phyloP scores from a whole-genome alignment of 1,140 invertebrate genomes.

The Brachionus plicatilis region DNA sequence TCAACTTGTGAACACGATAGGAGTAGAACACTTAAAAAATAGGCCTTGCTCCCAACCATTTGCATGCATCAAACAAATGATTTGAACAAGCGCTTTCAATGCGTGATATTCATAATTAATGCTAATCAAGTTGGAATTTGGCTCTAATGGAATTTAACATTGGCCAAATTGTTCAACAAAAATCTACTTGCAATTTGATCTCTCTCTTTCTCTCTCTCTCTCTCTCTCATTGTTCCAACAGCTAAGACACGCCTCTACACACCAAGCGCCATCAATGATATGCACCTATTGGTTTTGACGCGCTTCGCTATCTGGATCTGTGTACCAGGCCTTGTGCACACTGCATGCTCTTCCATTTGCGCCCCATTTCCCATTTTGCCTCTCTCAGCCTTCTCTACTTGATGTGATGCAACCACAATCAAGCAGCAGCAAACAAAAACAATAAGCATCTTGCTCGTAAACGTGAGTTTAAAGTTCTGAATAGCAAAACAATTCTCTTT shows the following conservation, averaged over 20 bases:
- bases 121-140: not conserved
- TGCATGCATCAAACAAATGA: not conserved
- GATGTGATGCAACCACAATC: not conserved
- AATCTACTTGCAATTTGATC: not conserved
- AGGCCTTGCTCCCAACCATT: not conserved
- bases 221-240: not conserved
- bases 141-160: not conserved
- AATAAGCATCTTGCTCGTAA: constrained; percentile 18
- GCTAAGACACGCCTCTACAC: not conserved
- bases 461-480: constrained; percentile 34
- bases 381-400: not conserved
- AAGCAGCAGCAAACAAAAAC: not conserved
- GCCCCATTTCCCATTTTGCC: not conserved
- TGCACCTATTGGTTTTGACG: not conserved
- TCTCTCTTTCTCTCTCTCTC: not conserved
- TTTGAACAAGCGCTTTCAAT: not conserved
- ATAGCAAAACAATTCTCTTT: not conserved
- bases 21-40: not conserved
- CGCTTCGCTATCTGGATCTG: not conserved
- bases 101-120: not conserved
- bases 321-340: not conserved
- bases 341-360: not conserved
- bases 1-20: not conserved
- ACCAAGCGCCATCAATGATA: not conserved
- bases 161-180: not conserved